Evolutionary conservation across 1,140 invertebrate species (phyloP), one percentile per base, ranked within the genome.

Genomic region (Agrypnia vestita): DNA sequence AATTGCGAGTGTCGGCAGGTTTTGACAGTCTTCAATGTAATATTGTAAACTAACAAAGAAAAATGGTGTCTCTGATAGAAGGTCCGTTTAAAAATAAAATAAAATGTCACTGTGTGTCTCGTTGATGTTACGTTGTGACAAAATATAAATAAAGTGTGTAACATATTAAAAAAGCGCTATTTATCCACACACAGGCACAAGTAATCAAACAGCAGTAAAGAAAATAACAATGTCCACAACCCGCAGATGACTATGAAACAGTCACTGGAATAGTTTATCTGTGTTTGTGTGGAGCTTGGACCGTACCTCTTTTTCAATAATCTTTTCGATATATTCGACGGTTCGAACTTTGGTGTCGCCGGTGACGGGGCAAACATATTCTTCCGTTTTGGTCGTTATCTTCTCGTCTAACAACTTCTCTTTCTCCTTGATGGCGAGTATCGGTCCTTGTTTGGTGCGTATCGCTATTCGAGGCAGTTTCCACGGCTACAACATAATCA

Each of bases 291-390:
- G 53, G 67, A 72, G 15, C 43, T 64, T 69, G 46, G 62, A 56
- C 84, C 88, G 88, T 96, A 97, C 96, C 96, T 97, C 96, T 92
- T 95, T 96, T 90, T 97, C 96, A 90, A 97, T 96, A 88, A 96
- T 93, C 92, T 97, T 97, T 92, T 97, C 96, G 90, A 97, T 94
- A 91, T 96, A 95, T 92, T 97, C 95, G 87, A 97, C 92, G 76
- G 96, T 97, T 90, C 95, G 92, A 84, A 97, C 93, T 89, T 94
- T 94, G 87, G 92, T 92, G 88, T 95, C 94, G 84, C 96, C 96
- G 80, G 95, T 96, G 81, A 92, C 89, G 84, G 96, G 95, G 89
- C 96, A 96, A 84, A 95, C 88, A 89, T 95, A 96, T 88, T 97
- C 96, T 90, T 97, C 95, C 74, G 96, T 97, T 88, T 94, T 94